Evolutionary conservation across 2,888 invertebrate genomes (phyloP), one percentile per base, ranked within the genome.

Genomic region (Andrena flavipes): DNA sequence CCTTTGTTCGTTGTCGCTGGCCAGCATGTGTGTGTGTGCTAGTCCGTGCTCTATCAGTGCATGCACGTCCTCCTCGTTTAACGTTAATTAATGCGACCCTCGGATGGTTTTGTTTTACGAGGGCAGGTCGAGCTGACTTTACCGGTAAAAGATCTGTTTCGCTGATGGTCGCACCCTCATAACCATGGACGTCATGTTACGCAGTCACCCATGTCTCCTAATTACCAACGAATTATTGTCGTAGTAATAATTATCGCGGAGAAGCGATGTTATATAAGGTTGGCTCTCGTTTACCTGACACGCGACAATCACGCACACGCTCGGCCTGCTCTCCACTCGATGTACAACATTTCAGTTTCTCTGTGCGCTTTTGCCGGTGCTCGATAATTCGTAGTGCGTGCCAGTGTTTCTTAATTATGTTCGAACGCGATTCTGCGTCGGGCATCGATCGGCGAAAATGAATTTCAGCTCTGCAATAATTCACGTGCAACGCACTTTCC

Each of bases 41-140:
- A 48, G 56, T 13, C 29, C 77, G 82, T 82, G 78, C 75, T 59
- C 76, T 83, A 87, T 83, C 72, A 48, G 75, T 79, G 86, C 79
- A 84, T 86, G 84, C 60, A 68, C 74, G 74, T 70, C 76, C 81
- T 68, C 68, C 35, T 30, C 64, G 48, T 72, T 80, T 80, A 80
- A 48, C 65, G 71, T 80, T 80, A 80, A 80, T 80, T 80, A 80
- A 80, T 80, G 71, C 72, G 67, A 80, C 48, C 35, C 56, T 13
- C 62, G 67, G 71, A 62, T 65, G 77, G 74, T 80, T 82, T 79
- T 74, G 80, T 80, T 80, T 80, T 56, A 71, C 73, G 73, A 73
- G 65, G 62, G 71, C 30, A 4, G 76, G 80, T 68, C 84, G 84
- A 75, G 84, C 70, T 80, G 70, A 80, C 72, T 67, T 77, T 71